Base-by-base conservation (phyloP, 2,113 vertebrate genomes). In the Cololabis saira region DNA sequence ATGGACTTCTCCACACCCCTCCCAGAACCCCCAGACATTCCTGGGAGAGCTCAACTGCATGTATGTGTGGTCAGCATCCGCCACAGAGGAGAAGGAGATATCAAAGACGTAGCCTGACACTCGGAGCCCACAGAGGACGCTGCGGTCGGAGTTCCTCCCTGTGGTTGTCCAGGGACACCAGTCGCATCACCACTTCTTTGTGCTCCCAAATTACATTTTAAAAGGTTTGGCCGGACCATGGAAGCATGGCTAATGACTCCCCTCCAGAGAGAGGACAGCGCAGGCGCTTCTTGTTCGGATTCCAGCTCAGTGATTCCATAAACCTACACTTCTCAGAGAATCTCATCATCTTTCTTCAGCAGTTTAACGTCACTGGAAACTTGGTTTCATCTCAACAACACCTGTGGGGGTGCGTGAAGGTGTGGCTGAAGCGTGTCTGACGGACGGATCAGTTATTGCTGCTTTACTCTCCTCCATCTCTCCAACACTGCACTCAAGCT, bases 1-100 rank as follows among this genome's bases (percentile, higher is more conserved):
- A 84, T 81, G 82, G 83, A 76, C 80, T 85, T 86, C 74, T 82
- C 52, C 76, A 66, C 59, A 37, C 61, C 12, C 45, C 58, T 30
- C 70, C 65, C 50, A 7, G 5, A 1, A 7, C 33, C 33, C 33
- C 19, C 42, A 49, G 48, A 75, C 76, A 86, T 77, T 83, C 77
- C 74, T 57, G 55, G 24, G 33, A 37, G 33, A 77, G 42, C 71
- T 65, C 44, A 59, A 27, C 47, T 63, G 54, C 52, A 43, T 67
- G 71, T 54, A 70, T 19, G 72, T 78, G 74, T 65, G 62, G 74
- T 78, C 56, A 55, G 48, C 63, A 60, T 55, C 68, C 43, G 57
- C 59, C 67, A 52, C 69, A 63, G 61, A 33, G 52, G 72, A 57
- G 61, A 7, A 9, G 33, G 6, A 37, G 33, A 37, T 77, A 79